A percentile compares a stretch with the other conserved stretches of the same genome.
These are phyloP conservation scores for Rhagophthalmus giganteus DNA, from an alignment of 2,888 invertebrate species.

Conservation along the genomic window DNA sequence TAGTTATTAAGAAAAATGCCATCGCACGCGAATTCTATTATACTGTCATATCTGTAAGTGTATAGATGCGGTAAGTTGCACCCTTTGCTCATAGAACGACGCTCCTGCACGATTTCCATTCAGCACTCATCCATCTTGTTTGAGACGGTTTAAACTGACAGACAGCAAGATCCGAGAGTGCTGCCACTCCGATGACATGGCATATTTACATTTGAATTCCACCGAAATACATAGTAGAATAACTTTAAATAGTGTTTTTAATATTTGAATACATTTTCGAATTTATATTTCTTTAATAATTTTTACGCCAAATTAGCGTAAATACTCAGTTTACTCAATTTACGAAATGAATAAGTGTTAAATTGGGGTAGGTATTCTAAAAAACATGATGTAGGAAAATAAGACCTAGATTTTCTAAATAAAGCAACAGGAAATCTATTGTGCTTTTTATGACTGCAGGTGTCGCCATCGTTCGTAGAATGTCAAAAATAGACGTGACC, in stretches of 20 bases:
- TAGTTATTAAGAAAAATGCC: too few species aligned
- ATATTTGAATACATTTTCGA: conserved; percentile 1
- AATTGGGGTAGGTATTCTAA: too few species aligned
- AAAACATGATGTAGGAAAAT: too few species aligned
- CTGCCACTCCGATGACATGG: conserved; percentile 53
- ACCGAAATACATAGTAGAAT: conserved; percentile 17
- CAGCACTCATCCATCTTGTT: conserved; percentile 67
- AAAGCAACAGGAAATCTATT: conserved; percentile 23
- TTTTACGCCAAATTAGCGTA: too few species aligned
- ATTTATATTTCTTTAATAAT: too few species aligned
- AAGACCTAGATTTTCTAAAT: background rate
- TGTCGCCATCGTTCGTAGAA: conserved; percentile 29
- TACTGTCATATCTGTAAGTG: conserved; percentile 9
- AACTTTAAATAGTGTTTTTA: conserved; percentile 9
- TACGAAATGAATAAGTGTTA: too few species aligned
- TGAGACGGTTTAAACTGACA: conserved; percentile 59
- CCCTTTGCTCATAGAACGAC: conserved; percentile 28
- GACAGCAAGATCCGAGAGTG: conserved; percentile 55
- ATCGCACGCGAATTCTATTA: background rate
- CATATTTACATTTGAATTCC: conserved; percentile 42
- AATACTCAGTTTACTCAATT: too few species aligned
- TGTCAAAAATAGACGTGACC: conserved; percentile 32
- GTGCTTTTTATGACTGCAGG: conserved; percentile 29
- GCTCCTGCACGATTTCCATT: conserved; percentile 64
- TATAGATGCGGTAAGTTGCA: conserved; percentile 22